Conservation (phyloP, 2,113 vertebrate species). For the Hippoglossus stenolepis region DNA sequence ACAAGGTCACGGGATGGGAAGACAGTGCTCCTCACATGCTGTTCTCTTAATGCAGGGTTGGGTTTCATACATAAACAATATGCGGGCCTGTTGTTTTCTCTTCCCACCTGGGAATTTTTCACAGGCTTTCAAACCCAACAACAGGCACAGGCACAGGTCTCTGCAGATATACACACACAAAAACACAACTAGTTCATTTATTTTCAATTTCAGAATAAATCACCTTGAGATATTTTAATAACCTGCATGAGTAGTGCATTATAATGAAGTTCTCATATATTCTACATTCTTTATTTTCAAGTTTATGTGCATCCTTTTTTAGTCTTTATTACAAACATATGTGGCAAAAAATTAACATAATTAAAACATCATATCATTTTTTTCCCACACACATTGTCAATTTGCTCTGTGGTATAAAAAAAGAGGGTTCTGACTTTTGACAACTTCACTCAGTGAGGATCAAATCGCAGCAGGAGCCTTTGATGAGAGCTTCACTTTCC, state of each 20-base stretch:
- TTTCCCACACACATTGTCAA: background rate
- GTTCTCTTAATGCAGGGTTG: slow-evolving; percentile 42
- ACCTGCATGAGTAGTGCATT: slow-evolving; percentile 14
- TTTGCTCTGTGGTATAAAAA: slow-evolving; percentile 1
- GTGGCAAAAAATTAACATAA: background rate
- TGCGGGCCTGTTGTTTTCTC: slow-evolving; percentile 30
- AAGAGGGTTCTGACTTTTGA: slow-evolving; percentile 24
- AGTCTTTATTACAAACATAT: background rate
- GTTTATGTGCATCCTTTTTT: background rate
- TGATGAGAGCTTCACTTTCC: slow-evolving; percentile 70
- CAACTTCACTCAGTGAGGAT: slow-evolving; percentile 54
- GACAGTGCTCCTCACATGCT: slow-evolving; percentile 19
- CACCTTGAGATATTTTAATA: slow-evolving; percentile 3
- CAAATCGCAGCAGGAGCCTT: slow-evolving; percentile 50
- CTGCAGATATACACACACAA: slow-evolving; percentile 1
- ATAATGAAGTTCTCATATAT: background rate
- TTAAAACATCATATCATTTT: background rate
- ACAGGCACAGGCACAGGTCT: slow-evolving; percentile 15
- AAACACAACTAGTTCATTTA: background rate
- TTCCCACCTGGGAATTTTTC: slow-evolving; percentile 38
- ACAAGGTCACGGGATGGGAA: slow-evolving; percentile 42
- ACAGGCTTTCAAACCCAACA: slow-evolving; percentile 21
- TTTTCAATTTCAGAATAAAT: slow-evolving; percentile 12
- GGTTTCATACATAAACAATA: slow-evolving; percentile 65
- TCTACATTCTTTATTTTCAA: background rate